A percentile compares a stretch with the other conserved stretches of the same genome.
phyloP scores from a whole-genome alignment of 2,888 invertebrate genomes.

The Machimus rusticus region DNA sequence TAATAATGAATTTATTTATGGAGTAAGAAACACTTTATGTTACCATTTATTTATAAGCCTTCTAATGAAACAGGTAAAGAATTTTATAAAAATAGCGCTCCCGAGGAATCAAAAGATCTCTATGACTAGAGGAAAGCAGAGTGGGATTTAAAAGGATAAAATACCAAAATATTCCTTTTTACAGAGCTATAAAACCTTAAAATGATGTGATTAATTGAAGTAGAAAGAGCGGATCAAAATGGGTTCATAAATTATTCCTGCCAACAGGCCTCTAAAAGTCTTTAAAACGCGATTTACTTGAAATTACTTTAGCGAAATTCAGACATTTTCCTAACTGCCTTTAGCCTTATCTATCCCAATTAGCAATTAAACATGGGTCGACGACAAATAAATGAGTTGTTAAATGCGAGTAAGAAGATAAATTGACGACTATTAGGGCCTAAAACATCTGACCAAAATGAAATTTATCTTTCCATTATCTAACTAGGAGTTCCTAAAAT shows the following conservation, averaged over 20 bases:
- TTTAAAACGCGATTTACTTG: not conserved
- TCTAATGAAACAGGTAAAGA: too few relatives aligned
- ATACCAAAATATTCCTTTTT: too few relatives aligned
- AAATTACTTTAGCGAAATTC: not conserved
- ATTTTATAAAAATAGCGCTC: too few relatives aligned
- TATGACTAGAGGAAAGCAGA: too few relatives aligned
- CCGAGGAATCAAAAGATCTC: too few relatives aligned
- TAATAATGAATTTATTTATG: too few relatives aligned
- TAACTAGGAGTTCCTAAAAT: not conserved
- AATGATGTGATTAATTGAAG: not conserved
- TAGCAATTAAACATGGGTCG: not conserved
- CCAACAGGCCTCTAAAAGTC: not conserved
- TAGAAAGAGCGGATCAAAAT: not conserved
- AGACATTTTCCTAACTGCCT: not conserved
- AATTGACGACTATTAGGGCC: not conserved
- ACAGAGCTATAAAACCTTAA: not conserved
- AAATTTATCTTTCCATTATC: not conserved
- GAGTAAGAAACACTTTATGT: too few relatives aligned
- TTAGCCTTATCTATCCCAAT: not conserved
- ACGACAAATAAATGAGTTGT: not conserved
- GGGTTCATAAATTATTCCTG: not conserved
- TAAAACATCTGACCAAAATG: not conserved
- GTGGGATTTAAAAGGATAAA: too few relatives aligned
- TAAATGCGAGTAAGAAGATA: not conserved
- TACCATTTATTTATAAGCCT: too few relatives aligned